Percentiles rank a stretch among this genome's conserved stretches.
These are phyloP conservation scores for Scatophagus argus DNA, from an alignment of 2,113 vertebrate genomes.

Conservation along the genomic window DNA sequence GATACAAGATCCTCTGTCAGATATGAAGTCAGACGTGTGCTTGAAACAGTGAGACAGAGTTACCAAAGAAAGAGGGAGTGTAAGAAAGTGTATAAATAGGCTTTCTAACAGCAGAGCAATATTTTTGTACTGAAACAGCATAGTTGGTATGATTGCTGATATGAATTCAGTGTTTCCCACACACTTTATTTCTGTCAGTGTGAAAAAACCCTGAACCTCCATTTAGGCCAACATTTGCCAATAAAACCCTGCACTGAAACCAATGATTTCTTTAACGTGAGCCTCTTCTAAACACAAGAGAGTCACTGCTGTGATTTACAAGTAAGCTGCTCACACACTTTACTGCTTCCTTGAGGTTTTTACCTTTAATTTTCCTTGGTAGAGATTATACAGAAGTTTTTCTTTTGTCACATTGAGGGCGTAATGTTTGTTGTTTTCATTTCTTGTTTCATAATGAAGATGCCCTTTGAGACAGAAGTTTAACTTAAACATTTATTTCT, in stretches of 20 bases:
- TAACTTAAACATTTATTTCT: slow-evolving; percentile 20
- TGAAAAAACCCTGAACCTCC: slow-evolving; percentile 18
- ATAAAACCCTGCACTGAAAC: slow-evolving; percentile 38
- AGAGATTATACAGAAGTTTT: not conserved
- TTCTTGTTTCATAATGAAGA: slow-evolving; percentile 30
- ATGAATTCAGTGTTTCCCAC: slow-evolving; percentile 27
- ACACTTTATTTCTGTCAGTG: slow-evolving; percentile 19
- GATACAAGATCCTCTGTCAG: slow-evolving; percentile 41
- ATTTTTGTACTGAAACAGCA: slow-evolving; percentile 5
- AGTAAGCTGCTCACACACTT: slow-evolving; percentile 6
- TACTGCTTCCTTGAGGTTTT: not conserved
- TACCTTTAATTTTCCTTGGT: slow-evolving; percentile 1
- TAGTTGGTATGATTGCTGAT: slow-evolving; percentile 7
- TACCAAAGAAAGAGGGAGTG: not conserved
- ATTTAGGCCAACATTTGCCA: not conserved
- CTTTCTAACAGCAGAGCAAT: slow-evolving; percentile 28
- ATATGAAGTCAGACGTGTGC: slow-evolving; percentile 22
- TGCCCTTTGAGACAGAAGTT: slow-evolving; percentile 13
- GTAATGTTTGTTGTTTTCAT: slow-evolving; percentile 16
- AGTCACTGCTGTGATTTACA: slow-evolving; percentile 7
- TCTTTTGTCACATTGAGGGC: not conserved
- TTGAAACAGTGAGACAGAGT: slow-evolving; percentile 18
- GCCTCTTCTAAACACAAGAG: not conserved
- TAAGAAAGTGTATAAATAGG: slow-evolving; percentile 12
- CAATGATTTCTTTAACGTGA: slow-evolving; percentile 2